phyloP scores from a whole-genome alignment of 2,888 invertebrate genomes.

The Podabrus alpinus region DNA sequence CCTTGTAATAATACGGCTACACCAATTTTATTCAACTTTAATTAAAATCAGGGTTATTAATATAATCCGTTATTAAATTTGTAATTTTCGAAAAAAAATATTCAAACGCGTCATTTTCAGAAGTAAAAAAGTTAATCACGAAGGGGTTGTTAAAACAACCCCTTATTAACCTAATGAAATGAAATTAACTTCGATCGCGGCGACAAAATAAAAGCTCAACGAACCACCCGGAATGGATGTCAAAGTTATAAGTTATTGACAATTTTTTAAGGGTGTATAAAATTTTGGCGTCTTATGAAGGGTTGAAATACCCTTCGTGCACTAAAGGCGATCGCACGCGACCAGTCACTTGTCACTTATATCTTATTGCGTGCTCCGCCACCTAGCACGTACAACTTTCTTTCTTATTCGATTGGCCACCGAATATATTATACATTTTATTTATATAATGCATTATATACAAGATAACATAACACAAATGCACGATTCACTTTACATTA shows the following conservation, averaged over 20 bases:
- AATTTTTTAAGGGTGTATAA: slow-evolving; percentile 1
- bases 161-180: slow-evolving; percentile 1
- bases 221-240: background rate
- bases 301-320: slow-evolving; percentile 17
- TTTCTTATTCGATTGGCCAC: slow-evolving; percentile 27
- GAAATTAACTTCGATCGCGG: background rate
- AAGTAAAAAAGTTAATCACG: slow-evolving; percentile 1
- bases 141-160: slow-evolving; percentile 2
- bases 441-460: slow-evolving; percentile 21
- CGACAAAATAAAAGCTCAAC: slow-evolving; percentile 3
- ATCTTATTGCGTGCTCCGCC: slow-evolving; percentile 46
- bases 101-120: background rate
- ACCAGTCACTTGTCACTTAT: slow-evolving; percentile 49
- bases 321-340: slow-evolving; percentile 42
- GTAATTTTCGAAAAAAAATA: background rate
- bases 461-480: slow-evolving; percentile 26
- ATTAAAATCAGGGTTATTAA: background rate
- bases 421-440: slow-evolving; percentile 26
- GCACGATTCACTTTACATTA: slow-evolving; percentile 23
- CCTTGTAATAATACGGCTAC: background rate
- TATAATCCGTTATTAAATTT: background rate
- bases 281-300: slow-evolving; percentile 3
- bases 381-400: slow-evolving; percentile 36
- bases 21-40: background rate
- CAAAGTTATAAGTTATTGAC: slow-evolving; percentile 1